Percentiles rank a stretch among this genome's conserved stretches.
Conservation (phyloP, 2,888 invertebrate species). For the Mimachlamys varia region DNA sequence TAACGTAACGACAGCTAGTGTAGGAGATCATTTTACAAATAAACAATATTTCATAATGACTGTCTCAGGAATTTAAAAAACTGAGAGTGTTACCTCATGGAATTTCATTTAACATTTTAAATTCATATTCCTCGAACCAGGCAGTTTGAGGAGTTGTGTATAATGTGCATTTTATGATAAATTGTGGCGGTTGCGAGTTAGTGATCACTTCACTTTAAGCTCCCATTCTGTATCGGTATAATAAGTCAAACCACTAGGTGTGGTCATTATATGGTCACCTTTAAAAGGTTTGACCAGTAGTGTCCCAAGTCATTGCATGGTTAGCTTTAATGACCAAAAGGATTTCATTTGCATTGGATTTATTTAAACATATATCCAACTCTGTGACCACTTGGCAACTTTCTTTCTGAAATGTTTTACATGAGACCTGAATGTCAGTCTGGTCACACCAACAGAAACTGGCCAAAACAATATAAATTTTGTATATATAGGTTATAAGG, state of each 20-base stretch:
- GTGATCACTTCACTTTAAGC: neutral
- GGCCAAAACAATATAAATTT: too few relatives aligned
- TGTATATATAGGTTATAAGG: too few relatives aligned
- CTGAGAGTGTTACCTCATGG: too few relatives aligned
- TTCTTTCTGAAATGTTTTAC: too few relatives aligned
- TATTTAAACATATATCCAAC: too few relatives aligned
- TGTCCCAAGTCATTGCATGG: neutral
- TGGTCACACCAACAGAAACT: too few relatives aligned
- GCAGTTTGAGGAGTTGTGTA: too few relatives aligned
- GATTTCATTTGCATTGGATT: too few relatives aligned
- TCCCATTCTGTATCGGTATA: neutral
- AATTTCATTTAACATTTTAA: too few relatives aligned
- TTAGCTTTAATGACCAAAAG: neutral
- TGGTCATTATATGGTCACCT: neutral
- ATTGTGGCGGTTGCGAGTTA: neutral
- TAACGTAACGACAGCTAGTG: neutral
- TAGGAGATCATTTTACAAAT: constrained; percentile 5
- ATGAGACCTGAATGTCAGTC: too few relatives aligned
- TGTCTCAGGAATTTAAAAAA: neutral
- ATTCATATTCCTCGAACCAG: too few relatives aligned
- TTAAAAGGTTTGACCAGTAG: neutral
- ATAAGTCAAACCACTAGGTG: neutral
- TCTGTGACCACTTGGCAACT: too few relatives aligned
- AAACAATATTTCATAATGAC: neutral
- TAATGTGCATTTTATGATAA: neutral